Percentiles rank a stretch among this genome's conserved stretches.
Evolutionary conservation across 2,797 vertebrate genomes (phyloP).

Genomic region (Ptychobarbus kaznakovi): DNA sequence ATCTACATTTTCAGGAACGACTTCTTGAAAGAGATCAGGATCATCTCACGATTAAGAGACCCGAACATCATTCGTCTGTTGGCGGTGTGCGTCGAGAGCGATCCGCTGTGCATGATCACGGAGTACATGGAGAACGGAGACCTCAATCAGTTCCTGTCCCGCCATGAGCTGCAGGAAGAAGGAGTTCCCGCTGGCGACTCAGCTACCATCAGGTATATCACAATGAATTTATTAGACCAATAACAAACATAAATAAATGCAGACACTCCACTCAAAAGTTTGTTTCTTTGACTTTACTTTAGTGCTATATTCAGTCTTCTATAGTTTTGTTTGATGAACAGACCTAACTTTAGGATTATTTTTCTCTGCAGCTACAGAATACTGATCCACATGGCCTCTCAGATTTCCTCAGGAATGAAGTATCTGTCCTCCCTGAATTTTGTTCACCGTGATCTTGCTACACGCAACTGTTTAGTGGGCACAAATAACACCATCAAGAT

Average conservation of each 20-base stretch:
- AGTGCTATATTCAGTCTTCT: not conserved
- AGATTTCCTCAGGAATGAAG: constrained; percentile 96
- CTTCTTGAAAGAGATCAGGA: constrained; percentile 98
- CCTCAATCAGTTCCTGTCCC: constrained; percentile 95
- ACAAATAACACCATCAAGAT: constrained; percentile 96
- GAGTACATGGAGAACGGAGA: constrained; percentile 99
- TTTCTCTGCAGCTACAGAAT: constrained; percentile 76
- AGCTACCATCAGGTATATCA: constrained; percentile 79
- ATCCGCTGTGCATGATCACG: constrained; percentile 97
- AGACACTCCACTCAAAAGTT: not conserved
- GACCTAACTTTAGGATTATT: too few species aligned
- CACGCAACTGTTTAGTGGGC: constrained; percentile 95
- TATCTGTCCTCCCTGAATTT: constrained; percentile 97
- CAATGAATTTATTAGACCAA: not conserved
- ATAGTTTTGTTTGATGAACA: not conserved
- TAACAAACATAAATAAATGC: not conserved
- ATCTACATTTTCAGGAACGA: constrained; percentile 85
- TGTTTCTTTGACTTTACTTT: not conserved
- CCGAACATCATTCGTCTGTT: constrained; percentile 95
- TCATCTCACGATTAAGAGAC: constrained; percentile 95
- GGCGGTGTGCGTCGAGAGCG: constrained; percentile 91
- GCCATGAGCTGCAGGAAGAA: constrained; percentile 77
- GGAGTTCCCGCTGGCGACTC: not conserved
- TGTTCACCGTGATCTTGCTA: constrained; percentile 96
- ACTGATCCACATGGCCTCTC: constrained; percentile 88